Base-by-base conservation (phyloP, 2,888 invertebrate genomes). In the Eutolmus rufibarbis region DNA sequence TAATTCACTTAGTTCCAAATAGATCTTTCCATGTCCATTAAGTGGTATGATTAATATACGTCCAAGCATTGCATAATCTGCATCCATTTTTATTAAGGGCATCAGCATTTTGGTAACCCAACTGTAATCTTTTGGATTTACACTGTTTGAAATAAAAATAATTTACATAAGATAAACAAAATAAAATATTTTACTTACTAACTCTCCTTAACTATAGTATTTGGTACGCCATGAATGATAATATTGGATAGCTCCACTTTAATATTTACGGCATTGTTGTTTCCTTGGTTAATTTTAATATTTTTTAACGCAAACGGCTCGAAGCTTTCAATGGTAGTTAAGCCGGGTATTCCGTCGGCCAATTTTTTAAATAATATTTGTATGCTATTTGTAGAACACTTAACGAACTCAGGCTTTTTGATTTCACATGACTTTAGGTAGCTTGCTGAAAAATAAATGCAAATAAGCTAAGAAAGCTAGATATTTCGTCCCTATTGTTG, bases 211-310 rank as follows among this genome's bases (percentile, higher is more conserved):
- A 96, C 95, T 91, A 94, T 93, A 16, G 95, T 95, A 89, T 94
- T 93, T 37, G 95, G 95, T 90, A 96, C 95, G 79, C 96, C 96
- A 43, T 94, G 92, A 19, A 96, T 95, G 46, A 94, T 94, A 56
- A 96, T 95, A 91, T 96, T 94, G 89, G 95, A 94, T 87, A 96
- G 92, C 43, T 96, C 95, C 56, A 96, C 95, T 91, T 96, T 96
- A 0, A 96, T 94, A 90, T 95, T 95, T 7, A 96, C 96, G 5
- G 96, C 96, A 57, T 96, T 95, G 87, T 91, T 92, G 86, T 95
- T 95, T 87, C 96, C 96, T 93, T 96, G 95, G 66, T 95, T 92
- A 90, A 96, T 95, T 92, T 94, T 94, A 90, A 96, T 95, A 92
- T 94, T 94, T 76, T 95, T 95, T 86, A 96, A 94, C 90, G 94